Base-by-base conservation (phyloP, 2,888 invertebrate species). In the Melieria omissa region DNA sequence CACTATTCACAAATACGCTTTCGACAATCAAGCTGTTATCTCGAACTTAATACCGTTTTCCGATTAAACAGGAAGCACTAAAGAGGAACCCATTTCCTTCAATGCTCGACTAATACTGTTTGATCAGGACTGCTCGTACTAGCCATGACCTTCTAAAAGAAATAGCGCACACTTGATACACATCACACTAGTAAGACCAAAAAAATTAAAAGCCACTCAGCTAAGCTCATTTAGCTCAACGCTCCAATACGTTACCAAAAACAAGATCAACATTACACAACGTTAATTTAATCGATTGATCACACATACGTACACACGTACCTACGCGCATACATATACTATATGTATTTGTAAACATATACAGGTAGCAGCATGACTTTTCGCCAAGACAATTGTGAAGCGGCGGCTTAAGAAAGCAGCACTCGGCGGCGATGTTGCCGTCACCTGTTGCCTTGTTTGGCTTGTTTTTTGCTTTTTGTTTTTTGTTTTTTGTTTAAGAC, bases 121-220 rank as follows among this genome's bases (percentile, higher is more conserved):
- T 81, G 83, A 81, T 82, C 81, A 83, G 83, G 84, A 86, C 84
- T 80, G 83, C 82, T 82, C 80, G 80, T 84, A 83, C 82, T 84
- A 85, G 82, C 85, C 86, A 85, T 86, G 86, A 86, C 86, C 86
- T 86, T 86, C 85, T 84, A 81, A 79, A 80, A 80, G 81, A 83
- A 80, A 83, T 82, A 84, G 82, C 80, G 82, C 84, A 80, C 83
- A 83, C 80, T 79, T 82, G 79, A 82, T 80, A 82, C 81, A 81
- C 80, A 81, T 80, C 74, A 78, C 77, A 77, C 73, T 64, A 65
- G 64, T 66, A 64, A 72, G 65, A 70, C 62, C 76, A 73, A 78
- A 74, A 78, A 73, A 79, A 79, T 80, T 77, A 78, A 80, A 77
- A 80, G 79, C 76, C 78, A 73, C 75, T 75, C 75, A 71, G 65